Conservation (phyloP, 1,140 invertebrate species). For the Drosophila pandora region DNA sequence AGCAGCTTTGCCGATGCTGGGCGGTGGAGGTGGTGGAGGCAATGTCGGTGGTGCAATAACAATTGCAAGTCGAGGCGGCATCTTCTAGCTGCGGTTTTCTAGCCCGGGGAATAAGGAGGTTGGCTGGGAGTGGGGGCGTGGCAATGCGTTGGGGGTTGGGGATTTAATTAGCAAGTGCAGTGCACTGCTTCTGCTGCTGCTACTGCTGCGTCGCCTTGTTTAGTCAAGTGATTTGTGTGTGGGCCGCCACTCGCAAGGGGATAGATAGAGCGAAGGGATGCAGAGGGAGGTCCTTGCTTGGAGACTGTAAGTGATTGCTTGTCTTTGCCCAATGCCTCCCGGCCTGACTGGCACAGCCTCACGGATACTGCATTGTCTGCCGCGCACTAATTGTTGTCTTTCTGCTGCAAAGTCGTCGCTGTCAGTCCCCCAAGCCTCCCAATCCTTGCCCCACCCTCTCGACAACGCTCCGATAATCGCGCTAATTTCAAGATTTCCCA, state of each 20-base stretch:
- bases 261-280: constrained; percentile 2
- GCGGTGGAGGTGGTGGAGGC: constrained; percentile 14
- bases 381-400: constrained; percentile 63
- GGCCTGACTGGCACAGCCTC: constrained; percentile 26
- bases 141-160: constrained; percentile 56
- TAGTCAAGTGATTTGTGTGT: constrained; percentile 80
- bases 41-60: constrained; percentile 42
- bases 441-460: constrained; percentile 35
- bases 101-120: constrained; percentile 2
- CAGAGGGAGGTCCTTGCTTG: constrained; percentile 34
- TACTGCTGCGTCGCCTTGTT: constrained; percentile 71
- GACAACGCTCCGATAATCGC: constrained; percentile 81
- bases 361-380: constrained; percentile 46
- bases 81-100: constrained; percentile 51
- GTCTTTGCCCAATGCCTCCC: constrained; percentile 63
- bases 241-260: constrained; percentile 38
- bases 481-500: constrained; percentile 83
- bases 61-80: constrained; percentile 70
- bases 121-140: not conserved
- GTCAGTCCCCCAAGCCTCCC: constrained; percentile 10
- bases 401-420: constrained; percentile 35
- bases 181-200: constrained; percentile 48
- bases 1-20: constrained; percentile 21
- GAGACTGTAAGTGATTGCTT: constrained; percentile 76
- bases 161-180: constrained; percentile 82